Evolutionary conservation across 2,888 invertebrate species (phyloP).

Genomic region (Fragum sueziense): DNA sequence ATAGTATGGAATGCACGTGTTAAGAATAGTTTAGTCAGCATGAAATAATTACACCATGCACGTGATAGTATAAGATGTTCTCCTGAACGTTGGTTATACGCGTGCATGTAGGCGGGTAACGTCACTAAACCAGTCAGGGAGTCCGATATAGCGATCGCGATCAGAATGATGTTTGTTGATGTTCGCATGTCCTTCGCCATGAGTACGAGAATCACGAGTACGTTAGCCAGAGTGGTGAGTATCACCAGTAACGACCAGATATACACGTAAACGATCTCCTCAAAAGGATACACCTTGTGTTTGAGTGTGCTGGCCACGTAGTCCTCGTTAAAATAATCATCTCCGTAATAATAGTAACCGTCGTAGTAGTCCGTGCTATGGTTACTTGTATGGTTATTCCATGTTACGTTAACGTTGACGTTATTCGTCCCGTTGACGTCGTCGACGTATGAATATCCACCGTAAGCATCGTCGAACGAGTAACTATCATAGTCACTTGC

Average conservation of each 20-base stretch:
- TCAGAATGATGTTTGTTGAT: slow-evolving; percentile 54
- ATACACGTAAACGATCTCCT: slow-evolving; percentile 28
- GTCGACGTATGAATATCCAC: background rate
- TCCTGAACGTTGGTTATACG: slow-evolving; percentile 10
- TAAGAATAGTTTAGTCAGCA: slow-evolving; percentile 38
- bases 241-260: slow-evolving; percentile 40
- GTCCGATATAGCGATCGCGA: slow-evolving; percentile 55
- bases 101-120: slow-evolving; percentile 49
- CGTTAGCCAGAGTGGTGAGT: slow-evolving; percentile 49
- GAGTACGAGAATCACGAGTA: slow-evolving; percentile 51
- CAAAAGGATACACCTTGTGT: slow-evolving; percentile 30
- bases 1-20: slow-evolving; percentile 52
- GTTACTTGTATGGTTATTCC: background rate
- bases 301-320: background rate
- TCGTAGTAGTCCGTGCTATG: background rate
- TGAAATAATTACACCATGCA: slow-evolving; percentile 32
- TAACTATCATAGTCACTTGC: no score
- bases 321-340: background rate
- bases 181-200: slow-evolving; percentile 47
- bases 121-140: slow-evolving; percentile 53
- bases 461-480: no score
- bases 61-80: slow-evolving; percentile 19
- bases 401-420: background rate
- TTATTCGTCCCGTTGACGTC: background rate
- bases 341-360: slow-evolving; percentile 2